phyloP scores from a whole-genome alignment of 2,113 vertebrate genomes.

The Chamaetylas fuelleborni region DNA sequence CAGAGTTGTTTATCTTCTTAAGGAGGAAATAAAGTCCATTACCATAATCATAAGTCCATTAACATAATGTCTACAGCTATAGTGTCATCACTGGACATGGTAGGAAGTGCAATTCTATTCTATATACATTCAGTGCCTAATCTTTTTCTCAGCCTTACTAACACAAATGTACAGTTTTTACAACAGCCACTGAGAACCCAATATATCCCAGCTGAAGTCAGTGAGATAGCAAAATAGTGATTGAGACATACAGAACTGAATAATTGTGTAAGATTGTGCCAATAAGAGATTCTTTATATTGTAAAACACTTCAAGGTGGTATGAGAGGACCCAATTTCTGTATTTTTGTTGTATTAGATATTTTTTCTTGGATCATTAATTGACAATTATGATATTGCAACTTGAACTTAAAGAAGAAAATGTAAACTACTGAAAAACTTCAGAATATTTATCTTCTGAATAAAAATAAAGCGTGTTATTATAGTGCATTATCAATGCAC shows the following conservation, averaged over 20 bases:
- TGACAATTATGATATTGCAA: neutral
- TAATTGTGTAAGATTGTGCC: accelerated
- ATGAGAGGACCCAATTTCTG: neutral
- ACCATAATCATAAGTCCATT: neutral
- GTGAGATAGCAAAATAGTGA: neutral
- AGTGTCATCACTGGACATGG: neutral
- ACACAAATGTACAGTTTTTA: neutral
- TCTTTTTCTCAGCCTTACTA: neutral
- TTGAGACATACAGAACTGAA: neutral
- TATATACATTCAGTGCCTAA: neutral
- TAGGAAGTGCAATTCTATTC: neutral
- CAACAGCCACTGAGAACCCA: neutral
- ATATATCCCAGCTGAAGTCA: neutral
- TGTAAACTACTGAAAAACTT: neutral
- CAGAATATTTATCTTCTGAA: neutral
- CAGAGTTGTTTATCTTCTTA: neutral
- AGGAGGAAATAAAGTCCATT: neutral
- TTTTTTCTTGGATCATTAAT: neutral
- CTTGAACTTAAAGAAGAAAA: neutral
- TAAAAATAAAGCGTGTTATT: neutral
- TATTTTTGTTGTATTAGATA: neutral
- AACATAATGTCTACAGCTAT: neutral
- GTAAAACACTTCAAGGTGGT: neutral
- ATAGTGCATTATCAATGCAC: neutral
- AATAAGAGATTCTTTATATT: neutral